These are phyloP conservation scores for Tupiocoris notatus DNA, from an alignment of 2,888 invertebrate species.

Conservation along the genomic window DNA sequence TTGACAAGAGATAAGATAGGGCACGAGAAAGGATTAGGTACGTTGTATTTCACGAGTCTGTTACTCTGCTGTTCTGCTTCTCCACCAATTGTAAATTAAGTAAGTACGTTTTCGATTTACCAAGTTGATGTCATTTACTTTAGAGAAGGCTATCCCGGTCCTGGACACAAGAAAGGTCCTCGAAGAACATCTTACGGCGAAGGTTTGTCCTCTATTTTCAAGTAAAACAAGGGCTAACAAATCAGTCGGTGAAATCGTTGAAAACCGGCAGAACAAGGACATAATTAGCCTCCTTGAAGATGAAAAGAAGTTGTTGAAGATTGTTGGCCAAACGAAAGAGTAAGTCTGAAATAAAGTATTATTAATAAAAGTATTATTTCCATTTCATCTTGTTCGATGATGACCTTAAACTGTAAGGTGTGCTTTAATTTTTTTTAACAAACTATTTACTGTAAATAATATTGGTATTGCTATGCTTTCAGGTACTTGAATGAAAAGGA, in stretches of 20 bases:
- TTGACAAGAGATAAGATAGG: too few relatives aligned
- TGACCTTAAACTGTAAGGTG: neutral
- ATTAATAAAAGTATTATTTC: too few relatives aligned
- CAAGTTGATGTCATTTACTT: neutral
- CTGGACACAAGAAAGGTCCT: constrained; percentile 48
- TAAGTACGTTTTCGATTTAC: too few relatives aligned
- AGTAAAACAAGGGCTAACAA: constrained; percentile 33
- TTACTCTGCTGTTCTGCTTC: too few relatives aligned
- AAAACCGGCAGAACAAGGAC: constrained; percentile 43
- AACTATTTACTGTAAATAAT: neutral
- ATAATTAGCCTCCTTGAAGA: constrained; percentile 46
- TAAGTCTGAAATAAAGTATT: too few relatives aligned
- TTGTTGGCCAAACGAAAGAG: constrained; percentile 39
- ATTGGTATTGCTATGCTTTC: constrained; percentile 8
- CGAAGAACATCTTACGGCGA: constrained; percentile 46
- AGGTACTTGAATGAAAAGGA: constrained; percentile 46
- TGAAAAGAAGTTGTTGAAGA: constrained; percentile 41
- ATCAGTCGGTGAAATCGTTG: constrained; percentile 43
- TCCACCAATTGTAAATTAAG: too few relatives aligned
- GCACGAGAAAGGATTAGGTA: too few relatives aligned
- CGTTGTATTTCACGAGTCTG: too few relatives aligned
- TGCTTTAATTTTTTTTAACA: neutral
- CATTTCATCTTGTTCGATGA: too few relatives aligned
- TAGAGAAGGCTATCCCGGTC: constrained; percentile 45
- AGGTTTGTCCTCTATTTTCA: constrained; percentile 40